Evolutionary conservation across 1,140 invertebrate species (phyloP), one percentile per base, ranked within the genome.

Genomic region (Caenorhabditis inopinata): DNA sequence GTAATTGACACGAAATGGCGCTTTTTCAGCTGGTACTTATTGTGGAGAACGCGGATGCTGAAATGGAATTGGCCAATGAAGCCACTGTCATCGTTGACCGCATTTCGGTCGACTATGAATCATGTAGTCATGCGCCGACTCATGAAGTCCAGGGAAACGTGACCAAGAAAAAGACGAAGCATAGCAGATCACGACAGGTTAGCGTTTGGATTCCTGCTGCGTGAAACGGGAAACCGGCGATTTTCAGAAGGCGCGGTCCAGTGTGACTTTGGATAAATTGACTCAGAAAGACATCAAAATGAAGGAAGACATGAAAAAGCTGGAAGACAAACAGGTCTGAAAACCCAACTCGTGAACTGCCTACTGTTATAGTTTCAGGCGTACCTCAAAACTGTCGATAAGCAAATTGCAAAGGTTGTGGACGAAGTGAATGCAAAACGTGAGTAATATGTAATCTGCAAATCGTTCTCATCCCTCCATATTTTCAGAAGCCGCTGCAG

Each of bases 51-150:
- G 58, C 58, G 58, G 58, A 68, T 38, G 58, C 58, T 38, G 58
- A 68, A 68, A 68, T 68, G 58, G 58, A 68, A 38, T 35, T 32
- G 32, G 58, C 16, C 11, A 68, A 38, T n/a, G 58, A 68, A 42
- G 58, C 58, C 16, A 68, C 58, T 32, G 38, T 68, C 23, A 68
- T 68, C 58, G 58, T 68, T 68, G 58, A 68, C 58, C 58, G 32
- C 35, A 68, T 68, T 68, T 68, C 58, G n/a, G 58, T 68, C n/a
- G 58, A 68, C 58, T 68, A 68, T 68, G 58, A 68, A 21, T 68
- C 58, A 68, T 68, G 58, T 68, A 32, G 38, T 68, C 58, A 68
- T 68, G 58, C 58, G 32, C 12, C 58, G 58, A 68, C 58, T 68
- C 58, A 68, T 68, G 58, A 68, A 68, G 58, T 68, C 38, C 23